phyloP scores from a whole-genome alignment of 1,140 invertebrate species.

The Drosophila santomea region DNA sequence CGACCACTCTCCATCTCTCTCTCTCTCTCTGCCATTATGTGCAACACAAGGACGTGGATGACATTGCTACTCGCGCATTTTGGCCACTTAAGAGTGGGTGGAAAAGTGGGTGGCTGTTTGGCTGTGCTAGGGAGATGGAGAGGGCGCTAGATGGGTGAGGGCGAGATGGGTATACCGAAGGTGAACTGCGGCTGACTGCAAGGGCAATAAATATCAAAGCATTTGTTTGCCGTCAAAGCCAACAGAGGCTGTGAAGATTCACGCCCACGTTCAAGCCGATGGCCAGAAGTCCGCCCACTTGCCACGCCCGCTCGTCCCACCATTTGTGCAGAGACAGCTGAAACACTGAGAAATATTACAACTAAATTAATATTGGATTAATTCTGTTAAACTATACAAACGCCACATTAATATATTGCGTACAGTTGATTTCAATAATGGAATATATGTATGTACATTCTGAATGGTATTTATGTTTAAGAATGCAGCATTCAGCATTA shows the following conservation, averaged over 20 bases:
- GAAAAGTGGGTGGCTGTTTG: neutral
- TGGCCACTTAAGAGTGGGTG: slow-evolving; percentile 31
- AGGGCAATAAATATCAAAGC: slow-evolving; percentile 80
- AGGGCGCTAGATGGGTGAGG: neutral
- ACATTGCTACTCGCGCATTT: slow-evolving; percentile 49
- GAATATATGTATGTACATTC: too few species aligned
- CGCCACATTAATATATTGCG: too few species aligned
- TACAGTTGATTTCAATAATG: too few species aligned
- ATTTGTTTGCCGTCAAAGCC: slow-evolving; percentile 79
- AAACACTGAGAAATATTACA: too few species aligned
- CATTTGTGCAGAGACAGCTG: neutral
- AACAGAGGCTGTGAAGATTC: slow-evolving; percentile 66
- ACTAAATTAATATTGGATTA: neutral
- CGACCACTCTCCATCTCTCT: neutral
- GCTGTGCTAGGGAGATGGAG: too few species aligned
- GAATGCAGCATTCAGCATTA: too few species aligned
- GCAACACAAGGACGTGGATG: slow-evolving; percentile 46
- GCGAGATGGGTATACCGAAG: slow-evolving; percentile 8
- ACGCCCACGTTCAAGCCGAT: slow-evolving; percentile 60
- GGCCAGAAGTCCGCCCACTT: slow-evolving; percentile 26
- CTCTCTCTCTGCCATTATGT: slow-evolving; percentile 19
- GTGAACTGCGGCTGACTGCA: slow-evolving; percentile 47
- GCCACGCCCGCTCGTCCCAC: slow-evolving; percentile 24
- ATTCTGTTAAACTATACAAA: too few species aligned
- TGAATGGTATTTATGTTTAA: too few species aligned